These are phyloP conservation scores for Nasonia longicornis DNA, from an alignment of 1,140 invertebrate species.

Conservation along the genomic window DNA sequence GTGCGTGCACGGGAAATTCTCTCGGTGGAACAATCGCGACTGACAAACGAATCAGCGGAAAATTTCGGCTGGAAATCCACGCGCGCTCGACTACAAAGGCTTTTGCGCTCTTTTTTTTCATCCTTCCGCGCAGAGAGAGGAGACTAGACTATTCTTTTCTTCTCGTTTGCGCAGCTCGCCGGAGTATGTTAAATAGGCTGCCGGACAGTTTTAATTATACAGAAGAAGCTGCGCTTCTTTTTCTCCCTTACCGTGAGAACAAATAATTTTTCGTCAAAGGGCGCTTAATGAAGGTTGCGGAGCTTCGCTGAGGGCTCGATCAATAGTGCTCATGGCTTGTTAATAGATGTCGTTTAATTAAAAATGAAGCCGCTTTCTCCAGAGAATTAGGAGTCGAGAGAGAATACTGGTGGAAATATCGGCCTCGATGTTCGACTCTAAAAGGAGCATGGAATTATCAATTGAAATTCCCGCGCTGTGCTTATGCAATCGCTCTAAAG, in stretches of 20 bases:
- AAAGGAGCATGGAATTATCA: no score
- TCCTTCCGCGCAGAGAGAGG: no score
- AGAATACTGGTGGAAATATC: no score
- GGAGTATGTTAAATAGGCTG: neutral
- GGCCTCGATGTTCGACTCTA: no score
- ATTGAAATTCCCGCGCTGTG: no score
- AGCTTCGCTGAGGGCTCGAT: neutral
- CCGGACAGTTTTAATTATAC: conserved; percentile 15
- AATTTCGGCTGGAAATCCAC: neutral
- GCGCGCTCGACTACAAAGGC: neutral
- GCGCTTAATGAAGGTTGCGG: neutral
- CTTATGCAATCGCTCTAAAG: no score
- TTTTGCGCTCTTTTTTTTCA: neutral
- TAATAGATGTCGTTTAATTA: conserved; percentile 1
- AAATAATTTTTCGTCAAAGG: conserved; percentile 1
- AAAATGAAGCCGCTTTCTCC: neutral
- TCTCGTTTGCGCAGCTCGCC: neutral
- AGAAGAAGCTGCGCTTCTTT: neutral
- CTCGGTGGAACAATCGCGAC: neutral
- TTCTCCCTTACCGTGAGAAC: neutral
- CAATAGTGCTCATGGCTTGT: neutral
- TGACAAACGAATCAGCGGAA: neutral
- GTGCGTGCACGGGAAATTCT: neutral
- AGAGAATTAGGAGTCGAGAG: no score
- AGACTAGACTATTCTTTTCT: neutral